These are phyloP conservation scores for Sphenopsis melanotis DNA, from an alignment of 2,797 vertebrate genomes.

Conservation along the genomic window DNA sequence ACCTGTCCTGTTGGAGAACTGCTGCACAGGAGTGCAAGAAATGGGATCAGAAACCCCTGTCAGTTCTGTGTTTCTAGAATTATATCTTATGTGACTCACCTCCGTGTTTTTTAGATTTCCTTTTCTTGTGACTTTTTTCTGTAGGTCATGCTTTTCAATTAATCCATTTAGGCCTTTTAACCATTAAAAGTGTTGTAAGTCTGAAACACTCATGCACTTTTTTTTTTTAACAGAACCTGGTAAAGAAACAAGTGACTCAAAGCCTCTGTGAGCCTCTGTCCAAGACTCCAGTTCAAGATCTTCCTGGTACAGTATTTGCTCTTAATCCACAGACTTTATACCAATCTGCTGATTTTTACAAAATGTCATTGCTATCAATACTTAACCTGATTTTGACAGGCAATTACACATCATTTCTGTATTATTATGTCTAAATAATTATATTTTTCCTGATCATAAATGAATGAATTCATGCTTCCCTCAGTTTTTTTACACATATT, in stretches of 20 bases:
- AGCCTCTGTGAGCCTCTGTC: background rate
- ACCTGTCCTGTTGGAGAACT: background rate
- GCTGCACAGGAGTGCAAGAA: background rate
- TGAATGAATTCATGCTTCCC: background rate
- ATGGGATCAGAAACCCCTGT: background rate
- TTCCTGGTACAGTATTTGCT: conserved; percentile 21
- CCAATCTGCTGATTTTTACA: background rate
- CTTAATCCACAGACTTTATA: background rate
- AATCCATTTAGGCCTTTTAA: background rate
- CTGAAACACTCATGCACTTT: background rate
- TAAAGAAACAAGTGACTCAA: background rate
- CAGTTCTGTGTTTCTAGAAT: background rate
- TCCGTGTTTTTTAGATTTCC: background rate
- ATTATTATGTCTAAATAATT: background rate
- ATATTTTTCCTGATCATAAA: background rate
- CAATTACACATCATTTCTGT: background rate
- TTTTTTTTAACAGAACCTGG: background rate
- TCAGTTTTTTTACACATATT: background rate
- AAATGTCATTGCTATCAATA: background rate
- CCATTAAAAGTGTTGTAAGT: background rate
- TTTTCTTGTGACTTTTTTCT: background rate
- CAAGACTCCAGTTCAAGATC: background rate
- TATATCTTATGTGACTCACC: background rate
- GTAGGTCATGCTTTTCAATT: background rate
- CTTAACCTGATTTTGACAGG: background rate